Base-by-base conservation (phyloP, 2,797 vertebrate species). In the Tenualosa ilisha region DNA sequence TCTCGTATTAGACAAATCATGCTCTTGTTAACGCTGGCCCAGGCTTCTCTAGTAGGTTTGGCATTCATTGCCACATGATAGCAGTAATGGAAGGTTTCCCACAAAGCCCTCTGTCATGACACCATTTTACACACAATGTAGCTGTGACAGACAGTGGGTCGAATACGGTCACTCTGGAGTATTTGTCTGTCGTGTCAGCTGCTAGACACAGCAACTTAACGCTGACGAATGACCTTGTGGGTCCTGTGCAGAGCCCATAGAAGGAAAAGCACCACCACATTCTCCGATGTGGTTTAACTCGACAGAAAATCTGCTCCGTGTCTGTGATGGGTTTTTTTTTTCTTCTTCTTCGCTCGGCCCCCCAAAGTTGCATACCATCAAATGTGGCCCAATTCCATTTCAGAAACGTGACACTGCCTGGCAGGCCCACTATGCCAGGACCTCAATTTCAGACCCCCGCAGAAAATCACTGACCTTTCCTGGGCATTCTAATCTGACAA, bases 381-480 rank as follows among this genome's bases (percentile, higher is more conserved):
- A 92, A 90, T 86, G 84, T 85, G 83, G 86, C 88, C 86, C 85
- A 89, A 90, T 93, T 93, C 91, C 89, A 90, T 94, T 92, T 89
- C 86, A 88, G 89, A 85, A 92, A 83, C 85, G 89, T 68, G 61
- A 89, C 88, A 87, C 87, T 83, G 84, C 86, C 88, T 90, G 59
- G 82, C 87, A 85, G 75, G 85, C 86, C 56, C 2, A 81, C 50
- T 89, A 89, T 86, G 68, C 87, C 88, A 83, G 85, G 85, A 83
- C 87, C 87, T 90, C 84, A 81, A 86, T 85, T 82, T 85, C 84
- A 88, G 87, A 92, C 91, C 63, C 81, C 84, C 89, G 72, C 86
- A 49, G 89, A 94, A 93, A 92, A 94, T 92, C 85, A 84, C 86
- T 86, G 85, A 89, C 87, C 89, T 91, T 92, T 91, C 79, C 85